Conservation (phyloP, 2,888 invertebrate genomes). For the Megalurothrips usitatus region DNA sequence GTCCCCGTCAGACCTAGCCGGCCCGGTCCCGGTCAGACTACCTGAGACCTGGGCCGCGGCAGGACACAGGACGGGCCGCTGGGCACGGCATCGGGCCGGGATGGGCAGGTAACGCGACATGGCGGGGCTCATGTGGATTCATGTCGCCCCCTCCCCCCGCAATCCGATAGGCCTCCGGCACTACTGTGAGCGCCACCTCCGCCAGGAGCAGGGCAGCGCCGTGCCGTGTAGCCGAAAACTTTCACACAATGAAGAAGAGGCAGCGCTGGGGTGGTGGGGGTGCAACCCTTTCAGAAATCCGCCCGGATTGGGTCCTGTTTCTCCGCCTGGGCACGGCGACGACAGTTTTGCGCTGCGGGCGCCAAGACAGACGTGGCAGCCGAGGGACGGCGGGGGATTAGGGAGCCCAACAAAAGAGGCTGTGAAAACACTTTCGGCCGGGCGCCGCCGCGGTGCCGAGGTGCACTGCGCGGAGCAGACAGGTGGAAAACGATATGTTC, state of each 20-base stretch:
- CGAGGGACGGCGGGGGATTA: not conserved
- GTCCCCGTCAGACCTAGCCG: no score
- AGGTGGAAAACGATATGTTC: not conserved
- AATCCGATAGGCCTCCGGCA: no score
- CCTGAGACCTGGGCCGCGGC: no score
- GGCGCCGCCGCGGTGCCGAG: not conserved
- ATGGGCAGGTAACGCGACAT: no score
- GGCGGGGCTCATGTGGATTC: no score
- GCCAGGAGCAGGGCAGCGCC: no score
- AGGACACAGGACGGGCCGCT: no score
- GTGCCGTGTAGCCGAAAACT: not conserved
- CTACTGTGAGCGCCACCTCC: no score
- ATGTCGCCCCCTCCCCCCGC: no score
- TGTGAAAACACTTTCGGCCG: constrained; percentile 1
- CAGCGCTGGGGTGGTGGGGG: not conserved
- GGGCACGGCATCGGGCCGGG: no score
- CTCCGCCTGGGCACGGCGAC: not conserved
- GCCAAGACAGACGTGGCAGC: not conserved
- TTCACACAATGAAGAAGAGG: not conserved
- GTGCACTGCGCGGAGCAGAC: not conserved
- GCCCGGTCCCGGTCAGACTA: no score
- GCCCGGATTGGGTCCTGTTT: not conserved
- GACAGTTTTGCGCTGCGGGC: not conserved
- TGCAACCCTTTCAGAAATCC: not conserved
- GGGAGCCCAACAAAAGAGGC: not conserved